Conservation (phyloP, 2,797 vertebrate genomes). For the Peromyscus eremicus region DNA sequence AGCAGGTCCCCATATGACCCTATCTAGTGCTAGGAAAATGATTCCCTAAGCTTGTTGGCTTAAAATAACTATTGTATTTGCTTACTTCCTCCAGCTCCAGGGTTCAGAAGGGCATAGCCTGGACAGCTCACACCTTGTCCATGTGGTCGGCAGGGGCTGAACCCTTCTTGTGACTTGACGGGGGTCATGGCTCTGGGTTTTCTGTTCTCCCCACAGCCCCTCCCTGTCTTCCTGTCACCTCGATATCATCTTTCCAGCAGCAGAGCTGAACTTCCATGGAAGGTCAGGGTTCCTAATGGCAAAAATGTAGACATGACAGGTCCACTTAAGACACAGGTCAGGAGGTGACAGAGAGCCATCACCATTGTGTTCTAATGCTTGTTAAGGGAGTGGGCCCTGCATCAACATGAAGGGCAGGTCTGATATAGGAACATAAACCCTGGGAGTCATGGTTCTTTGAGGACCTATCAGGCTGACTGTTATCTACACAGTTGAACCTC, state of each 20-base stretch:
- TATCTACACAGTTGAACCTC: no score
- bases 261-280: background rate
- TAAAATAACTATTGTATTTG: background rate
- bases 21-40: background rate
- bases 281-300: background rate
- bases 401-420: background rate
- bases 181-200: background rate
- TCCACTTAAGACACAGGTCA: background rate
- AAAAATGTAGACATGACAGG: background rate
- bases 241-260: rapidly evolving
- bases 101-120: background rate
- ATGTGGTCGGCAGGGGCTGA: background rate
- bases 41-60: background rate
- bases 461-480: background rate
- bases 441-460: background rate
- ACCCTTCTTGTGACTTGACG: background rate
- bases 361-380: background rate
- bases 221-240: background rate
- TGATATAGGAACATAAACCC: background rate
- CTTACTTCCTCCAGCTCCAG: background rate
- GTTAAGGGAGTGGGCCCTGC: background rate
- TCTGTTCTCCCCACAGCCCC: background rate
- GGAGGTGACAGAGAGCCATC: background rate
- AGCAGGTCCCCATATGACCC: background rate
- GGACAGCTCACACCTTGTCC: background rate